phyloP scores from a whole-genome alignment of 2,888 invertebrate species.

The Epinotia brunnichana region DNA sequence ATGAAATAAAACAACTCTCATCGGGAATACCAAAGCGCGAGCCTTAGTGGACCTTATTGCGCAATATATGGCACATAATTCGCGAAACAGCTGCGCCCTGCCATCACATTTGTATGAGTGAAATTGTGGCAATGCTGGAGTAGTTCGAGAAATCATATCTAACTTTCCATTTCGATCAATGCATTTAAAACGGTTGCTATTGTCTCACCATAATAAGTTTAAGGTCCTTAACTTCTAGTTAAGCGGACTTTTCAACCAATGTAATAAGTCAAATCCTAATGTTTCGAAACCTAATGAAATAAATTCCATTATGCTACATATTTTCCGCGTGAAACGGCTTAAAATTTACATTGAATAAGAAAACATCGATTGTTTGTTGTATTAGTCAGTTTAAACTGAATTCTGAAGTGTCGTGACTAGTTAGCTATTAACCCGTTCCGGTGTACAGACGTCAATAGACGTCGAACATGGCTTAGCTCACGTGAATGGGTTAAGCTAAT shows the following conservation, averaged over 20 bases:
- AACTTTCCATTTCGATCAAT: not conserved
- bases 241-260: not conserved
- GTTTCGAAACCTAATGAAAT: too few relatives aligned
- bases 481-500: too few relatives aligned
- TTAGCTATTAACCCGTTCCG: too few relatives aligned
- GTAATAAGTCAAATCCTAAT: too few relatives aligned
- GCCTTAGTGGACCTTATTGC: conserved; percentile 51
- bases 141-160: conserved; percentile 30
- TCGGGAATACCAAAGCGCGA: conserved; percentile 44
- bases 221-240: not conserved
- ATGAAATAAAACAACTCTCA: conserved; percentile 18
- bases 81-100: conserved; percentile 55
- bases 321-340: too few relatives aligned
- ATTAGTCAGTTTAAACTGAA: too few relatives aligned
- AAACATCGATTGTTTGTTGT: too few relatives aligned
- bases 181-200: not conserved
- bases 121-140: conserved; percentile 34
- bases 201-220: not conserved
- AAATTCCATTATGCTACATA: too few relatives aligned
- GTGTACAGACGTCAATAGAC: too few relatives aligned
- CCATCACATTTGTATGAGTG: conserved; percentile 47
- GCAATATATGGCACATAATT: conserved; percentile 56
- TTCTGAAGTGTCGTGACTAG: too few relatives aligned
- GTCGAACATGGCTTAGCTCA: too few relatives aligned
- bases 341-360: too few relatives aligned